These are phyloP conservation scores for Clarias magur DNA, from an alignment of 2,113 vertebrate species.

Conservation along the genomic window DNA sequence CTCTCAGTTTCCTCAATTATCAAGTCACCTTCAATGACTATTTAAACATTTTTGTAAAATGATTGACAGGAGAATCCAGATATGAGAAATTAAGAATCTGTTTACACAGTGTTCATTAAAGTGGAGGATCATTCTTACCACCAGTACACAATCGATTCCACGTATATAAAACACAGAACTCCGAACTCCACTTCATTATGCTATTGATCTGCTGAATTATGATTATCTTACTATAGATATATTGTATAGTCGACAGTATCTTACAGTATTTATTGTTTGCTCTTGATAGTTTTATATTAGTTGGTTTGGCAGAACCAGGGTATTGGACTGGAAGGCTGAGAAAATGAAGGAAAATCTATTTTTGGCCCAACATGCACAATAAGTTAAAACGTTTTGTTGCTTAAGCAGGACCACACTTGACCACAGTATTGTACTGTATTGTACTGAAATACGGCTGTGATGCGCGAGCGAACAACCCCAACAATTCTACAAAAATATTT, in stretches of 20 bases:
- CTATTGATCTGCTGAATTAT: not conserved
- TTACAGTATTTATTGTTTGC: too few species aligned
- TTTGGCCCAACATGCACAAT: not conserved
- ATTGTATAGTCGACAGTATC: not conserved
- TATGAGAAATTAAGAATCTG: not conserved
- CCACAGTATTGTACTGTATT: too few species aligned
- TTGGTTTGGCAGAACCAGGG: not conserved
- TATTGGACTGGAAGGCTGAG: not conserved
- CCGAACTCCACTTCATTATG: not conserved
- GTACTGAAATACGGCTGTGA: too few species aligned
- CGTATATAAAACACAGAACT: not conserved
- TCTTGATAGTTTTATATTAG: not conserved
- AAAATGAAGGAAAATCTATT: not conserved
- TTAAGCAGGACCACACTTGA: too few species aligned
- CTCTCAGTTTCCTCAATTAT: not conserved
- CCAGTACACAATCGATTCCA: not conserved
- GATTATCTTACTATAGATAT: not conserved
- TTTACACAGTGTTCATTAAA: not conserved
- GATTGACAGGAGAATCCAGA: not conserved
- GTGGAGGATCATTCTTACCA: not conserved
- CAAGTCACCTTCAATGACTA: not conserved
- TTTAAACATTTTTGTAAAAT: not conserved
- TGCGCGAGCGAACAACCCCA: too few species aligned
- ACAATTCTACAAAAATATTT: too few species aligned
- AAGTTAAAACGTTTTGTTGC: not conserved